A percentile compares a stretch with the other conserved stretches of the same genome.
phyloP scores from a whole-genome alignment of 2,888 invertebrate genomes.

The Cyrtodaria siliqua region DNA sequence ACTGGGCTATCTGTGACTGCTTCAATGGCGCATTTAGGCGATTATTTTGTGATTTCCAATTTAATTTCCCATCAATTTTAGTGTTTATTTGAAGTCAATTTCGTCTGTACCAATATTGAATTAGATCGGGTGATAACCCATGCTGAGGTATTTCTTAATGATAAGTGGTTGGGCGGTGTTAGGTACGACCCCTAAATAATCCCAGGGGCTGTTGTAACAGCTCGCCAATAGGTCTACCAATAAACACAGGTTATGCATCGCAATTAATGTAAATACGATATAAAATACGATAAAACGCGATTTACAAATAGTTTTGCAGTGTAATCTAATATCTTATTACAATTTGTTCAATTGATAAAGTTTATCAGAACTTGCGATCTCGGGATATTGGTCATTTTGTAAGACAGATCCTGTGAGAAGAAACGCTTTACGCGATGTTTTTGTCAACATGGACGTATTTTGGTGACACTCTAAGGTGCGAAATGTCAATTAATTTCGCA shows the following conservation, averaged over 20 bases:
- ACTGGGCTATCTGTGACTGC: no score
- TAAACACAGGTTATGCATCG: slow-evolving; percentile 22
- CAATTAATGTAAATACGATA: no score
- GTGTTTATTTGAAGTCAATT: slow-evolving; percentile 6
- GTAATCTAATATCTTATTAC: slow-evolving; percentile 45
- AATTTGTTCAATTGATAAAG: slow-evolving; percentile 37
- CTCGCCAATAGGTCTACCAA: slow-evolving; percentile 31
- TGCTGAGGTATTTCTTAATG: slow-evolving; percentile 24
- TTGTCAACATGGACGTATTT: no score
- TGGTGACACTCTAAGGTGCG: no score
- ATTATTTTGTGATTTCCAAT: no score
- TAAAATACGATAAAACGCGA: slow-evolving; percentile 35
- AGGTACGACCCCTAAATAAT: slow-evolving; percentile 16
- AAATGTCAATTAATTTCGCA: no score
- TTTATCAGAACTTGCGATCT: slow-evolving; percentile 27
- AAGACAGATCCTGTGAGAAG: slow-evolving; percentile 17
- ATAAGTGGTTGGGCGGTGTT: slow-evolving; percentile 10
- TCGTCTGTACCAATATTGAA: slow-evolving; percentile 33
- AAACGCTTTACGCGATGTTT: slow-evolving; percentile 2
- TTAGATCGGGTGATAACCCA: slow-evolving; percentile 18
- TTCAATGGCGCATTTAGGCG: no score
- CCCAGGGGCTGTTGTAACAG: slow-evolving; percentile 24
- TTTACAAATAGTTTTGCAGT: slow-evolving; percentile 37
- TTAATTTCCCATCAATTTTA: no score
- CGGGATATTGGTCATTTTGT: not conserved